A percentile compares a stretch with the other conserved stretches of the same genome.
These are phyloP conservation scores for Patiria miniata DNA, from an alignment of 35 echinoderm and acorn worm species.

Conservation along the genomic window DNA sequence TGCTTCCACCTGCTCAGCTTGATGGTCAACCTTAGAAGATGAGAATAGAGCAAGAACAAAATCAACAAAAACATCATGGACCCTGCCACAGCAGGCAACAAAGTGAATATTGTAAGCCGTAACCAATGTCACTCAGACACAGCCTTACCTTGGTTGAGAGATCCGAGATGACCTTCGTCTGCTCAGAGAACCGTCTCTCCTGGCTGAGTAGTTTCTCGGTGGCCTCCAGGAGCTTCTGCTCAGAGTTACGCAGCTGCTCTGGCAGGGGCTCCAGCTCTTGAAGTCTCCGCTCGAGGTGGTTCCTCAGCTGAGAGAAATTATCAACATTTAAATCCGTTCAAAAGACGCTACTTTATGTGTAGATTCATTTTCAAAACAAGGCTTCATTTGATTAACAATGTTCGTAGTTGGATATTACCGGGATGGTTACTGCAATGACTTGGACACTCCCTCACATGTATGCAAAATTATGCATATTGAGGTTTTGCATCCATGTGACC, in stretches of 20 bases:
- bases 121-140: too few relatives aligned
- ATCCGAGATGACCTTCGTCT: conserved; percentile 75
- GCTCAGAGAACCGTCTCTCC: conserved; percentile 71
- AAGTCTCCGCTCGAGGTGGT: conserved; percentile 71
- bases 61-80: background rate
- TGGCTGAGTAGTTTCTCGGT: conserved; percentile 74
- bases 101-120: too few relatives aligned
- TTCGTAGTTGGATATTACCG: too few relatives aligned
- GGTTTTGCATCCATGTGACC: too few relatives aligned
- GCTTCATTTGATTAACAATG: too few relatives aligned
- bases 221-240: conserved; percentile 82
- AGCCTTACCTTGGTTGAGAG: conserved; percentile 81
- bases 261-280: conserved; percentile 90
- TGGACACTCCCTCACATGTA: too few relatives aligned
- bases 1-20: conserved; percentile 71
- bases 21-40: conserved; percentile 80
- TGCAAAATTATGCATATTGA: too few relatives aligned
- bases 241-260: conserved; percentile 76
- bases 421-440: too few relatives aligned
- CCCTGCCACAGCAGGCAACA: too few relatives aligned
- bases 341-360: too few relatives aligned
- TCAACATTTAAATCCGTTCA: background rate
- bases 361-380: background rate
- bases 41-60: background rate
- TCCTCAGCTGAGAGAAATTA: conserved; percentile 48